Base-by-base conservation (phyloP, 2,888 invertebrate genomes). In the Dolomedes plantarius region DNA sequence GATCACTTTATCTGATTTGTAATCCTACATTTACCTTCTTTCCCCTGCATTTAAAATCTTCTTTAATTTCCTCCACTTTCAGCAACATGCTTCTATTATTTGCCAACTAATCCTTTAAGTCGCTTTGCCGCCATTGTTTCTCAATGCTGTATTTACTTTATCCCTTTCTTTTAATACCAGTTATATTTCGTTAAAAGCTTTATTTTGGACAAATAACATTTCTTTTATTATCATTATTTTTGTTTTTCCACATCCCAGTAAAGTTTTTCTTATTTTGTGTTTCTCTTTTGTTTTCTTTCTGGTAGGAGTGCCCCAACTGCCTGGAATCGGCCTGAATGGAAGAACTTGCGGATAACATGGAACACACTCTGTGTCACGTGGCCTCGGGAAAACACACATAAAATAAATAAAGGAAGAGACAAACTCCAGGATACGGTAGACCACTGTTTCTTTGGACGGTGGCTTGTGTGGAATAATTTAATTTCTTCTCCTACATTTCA, bases 241-340 rank as follows among this genome's bases (percentile, higher is more conserved):
- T 56, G n/a, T 56, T 23, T 56, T 56, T n/a, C 56, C 56, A 16
- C 3, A 56, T 23, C 56, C 56, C 56, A 23, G 56, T 56, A 28
- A 67, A 7, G 9, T 31, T 67, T 69, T 69, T 69, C 69, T 69
- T 69, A 69, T 69, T 69, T 64, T 73, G 69, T 85, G 56, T 36
- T 74, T 85, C 76, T 85, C 65, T 85, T 85, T 83, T 83, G 72
- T 85, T 85, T 76, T 77, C 77, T 77, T 64, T 75, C 78, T 73
- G 77, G 85, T 68, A 85, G 83, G 83, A 85, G 19, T 85, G 83
- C 56, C 65, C 83, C 41, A 85, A 85, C 72, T 77, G 73, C 19
- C 77, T 77, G 77, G 83, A 78, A 77, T 77, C 56, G 1, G 56
- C 83, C 72, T 85, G 83, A 85, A 71, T 77, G 39, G 64, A 62